Evolutionary conservation across 1,140 invertebrate genomes (phyloP).

Genomic region (Heliconius melpomene): DNA sequence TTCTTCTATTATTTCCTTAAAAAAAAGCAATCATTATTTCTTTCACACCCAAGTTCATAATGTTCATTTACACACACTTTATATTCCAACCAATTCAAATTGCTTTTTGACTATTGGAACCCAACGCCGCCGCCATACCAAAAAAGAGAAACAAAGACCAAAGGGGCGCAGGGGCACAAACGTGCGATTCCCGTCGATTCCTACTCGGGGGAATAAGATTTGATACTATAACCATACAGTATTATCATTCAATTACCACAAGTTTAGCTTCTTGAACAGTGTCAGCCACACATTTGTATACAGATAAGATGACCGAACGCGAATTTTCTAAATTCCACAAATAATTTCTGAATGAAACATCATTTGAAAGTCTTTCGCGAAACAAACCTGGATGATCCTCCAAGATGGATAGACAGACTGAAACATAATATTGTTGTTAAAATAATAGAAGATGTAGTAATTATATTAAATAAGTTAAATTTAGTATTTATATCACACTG

Average conservation of each 20-base stretch:
- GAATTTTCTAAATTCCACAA: background rate
- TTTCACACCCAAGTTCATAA: no score
- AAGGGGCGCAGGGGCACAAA: background rate
- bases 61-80: no score
- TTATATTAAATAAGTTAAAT: no score
- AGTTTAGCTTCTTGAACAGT: background rate
- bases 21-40: background rate
- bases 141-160: no score
- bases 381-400: background rate
- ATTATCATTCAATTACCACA: background rate
- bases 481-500: no score
- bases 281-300: background rate
- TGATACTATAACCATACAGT: background rate
- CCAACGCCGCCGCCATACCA: no score
- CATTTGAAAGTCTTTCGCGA: background rate
- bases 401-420: background rate
- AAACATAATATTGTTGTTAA: background rate
- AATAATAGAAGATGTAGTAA: no score
- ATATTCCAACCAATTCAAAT: background rate
- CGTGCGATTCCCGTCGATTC: background rate
- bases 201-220: background rate
- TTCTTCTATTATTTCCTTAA: background rate
- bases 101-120: background rate
- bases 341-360: background rate
- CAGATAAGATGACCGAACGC: background rate